Base-by-base conservation (phyloP, 2,113 vertebrate species). In the Porphyrio hochstetteri region DNA sequence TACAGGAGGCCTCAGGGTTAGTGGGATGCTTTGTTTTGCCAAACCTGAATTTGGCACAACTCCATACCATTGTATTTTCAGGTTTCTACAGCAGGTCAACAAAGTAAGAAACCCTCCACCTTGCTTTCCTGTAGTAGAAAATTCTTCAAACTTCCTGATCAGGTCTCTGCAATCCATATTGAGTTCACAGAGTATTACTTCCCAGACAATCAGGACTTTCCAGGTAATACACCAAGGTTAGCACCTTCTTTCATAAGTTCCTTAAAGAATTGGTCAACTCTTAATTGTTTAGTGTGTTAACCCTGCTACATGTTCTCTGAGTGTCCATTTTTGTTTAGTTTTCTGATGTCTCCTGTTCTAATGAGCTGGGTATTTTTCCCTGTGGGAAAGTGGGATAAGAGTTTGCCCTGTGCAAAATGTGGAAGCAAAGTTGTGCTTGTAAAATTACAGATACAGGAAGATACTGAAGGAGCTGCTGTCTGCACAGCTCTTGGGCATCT, bases 171-270 rank as follows among this genome's bases (percentile, higher is more conserved):
- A 78, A 98, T 99, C 96, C 98, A 99, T 74, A 97, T 99, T 80
- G 99, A 99, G 92, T 99, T 99, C 95, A 99, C 99, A 3, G 99
- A 99, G 72, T 99, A 99, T 97, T 99, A 99, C 98, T 99, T 99
- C 88, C 98, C 99, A 28, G 99, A 99, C 97, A 98, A 98, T 95
- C 97, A 98, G 75, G 97, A 97, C 87, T 98, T 99, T 95, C 98
- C 98, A 97, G 99, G 99, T 99, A 98, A 96, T 88, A 64, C 29
- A 78, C 75, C 87, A 91, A 96, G 95, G 95, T 95, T 93, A 96
- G 96, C 96, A 84, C 86, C 70, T 96, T 63, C 64, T 83, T 88
- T 84, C 57, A 13, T 48, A 84, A 85, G 40, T 35, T 94, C 64
- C 56, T 46, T 78, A 31, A 63, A 55, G 55, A 77, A 33, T 46